phyloP scores from a whole-genome alignment of 1,140 invertebrate genomes.

The Neotoxoptera formosana region DNA sequence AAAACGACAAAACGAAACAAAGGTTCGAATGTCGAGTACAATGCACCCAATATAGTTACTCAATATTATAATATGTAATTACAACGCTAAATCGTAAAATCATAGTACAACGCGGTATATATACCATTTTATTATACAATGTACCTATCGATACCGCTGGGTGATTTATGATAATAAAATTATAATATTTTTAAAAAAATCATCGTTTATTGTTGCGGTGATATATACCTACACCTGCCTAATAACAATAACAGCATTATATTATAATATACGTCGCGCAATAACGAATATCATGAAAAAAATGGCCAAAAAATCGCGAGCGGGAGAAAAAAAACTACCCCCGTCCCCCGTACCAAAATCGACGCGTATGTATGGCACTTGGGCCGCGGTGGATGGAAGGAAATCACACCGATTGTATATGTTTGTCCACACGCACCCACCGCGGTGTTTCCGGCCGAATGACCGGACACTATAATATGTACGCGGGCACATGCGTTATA shows the following conservation, averaged over 20 bases:
- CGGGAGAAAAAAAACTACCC: not conserved
- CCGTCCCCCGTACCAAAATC: not conserved
- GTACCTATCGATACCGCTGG: not conserved
- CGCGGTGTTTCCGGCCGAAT: constrained; percentile 4
- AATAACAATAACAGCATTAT: not conserved
- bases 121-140: not conserved
- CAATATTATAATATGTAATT: not conserved
- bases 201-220: not conserved
- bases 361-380: not conserved
- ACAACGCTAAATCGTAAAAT: not conserved
- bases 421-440: not conserved
- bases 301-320: not conserved
- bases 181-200: not conserved
- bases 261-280: not conserved
- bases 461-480: constrained; percentile 40
- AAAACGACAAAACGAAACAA: not conserved
- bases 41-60: not conserved
- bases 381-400: not conserved
- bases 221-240: not conserved
- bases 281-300: not conserved
- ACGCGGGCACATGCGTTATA: not conserved
- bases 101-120: not conserved
- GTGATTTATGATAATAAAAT: not conserved
- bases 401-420: constrained; percentile 5
- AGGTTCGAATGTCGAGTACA: not conserved